Evolutionary conservation across 2,797 vertebrate genomes (phyloP).

Genomic region (Scarus forsteni): DNA sequence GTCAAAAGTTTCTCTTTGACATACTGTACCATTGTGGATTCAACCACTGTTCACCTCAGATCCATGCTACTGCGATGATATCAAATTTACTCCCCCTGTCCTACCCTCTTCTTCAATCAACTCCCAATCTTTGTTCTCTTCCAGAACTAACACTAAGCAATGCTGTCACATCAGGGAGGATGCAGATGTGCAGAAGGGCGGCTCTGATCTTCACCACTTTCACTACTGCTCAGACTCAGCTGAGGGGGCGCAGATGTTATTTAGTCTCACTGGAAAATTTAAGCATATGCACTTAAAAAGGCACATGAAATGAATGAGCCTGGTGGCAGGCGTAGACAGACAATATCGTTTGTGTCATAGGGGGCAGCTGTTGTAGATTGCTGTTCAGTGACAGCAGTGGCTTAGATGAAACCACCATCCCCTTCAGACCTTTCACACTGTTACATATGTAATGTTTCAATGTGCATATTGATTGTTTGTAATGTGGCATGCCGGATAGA

Average conservation of each 20-base stretch:
- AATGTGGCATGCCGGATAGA: too few relatives aligned
- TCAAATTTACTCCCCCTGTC: constrained; percentile 16
- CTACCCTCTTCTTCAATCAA: constrained; percentile 1
- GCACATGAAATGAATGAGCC: not conserved
- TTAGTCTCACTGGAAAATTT: too few relatives aligned
- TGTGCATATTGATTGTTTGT: too few relatives aligned
- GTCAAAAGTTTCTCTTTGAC: constrained; percentile 22
- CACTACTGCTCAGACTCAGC: too few relatives aligned
- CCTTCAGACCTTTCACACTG: too few relatives aligned
- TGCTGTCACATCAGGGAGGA: not conserved
- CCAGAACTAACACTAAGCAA: constrained; percentile 16
- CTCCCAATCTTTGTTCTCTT: constrained; percentile 17
- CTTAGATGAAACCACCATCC: too few relatives aligned
- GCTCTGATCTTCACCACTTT: constrained; percentile 26
- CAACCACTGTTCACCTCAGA: constrained; percentile 5
- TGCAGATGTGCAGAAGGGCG: not conserved
- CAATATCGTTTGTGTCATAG: too few relatives aligned
- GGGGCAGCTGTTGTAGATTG: too few relatives aligned
- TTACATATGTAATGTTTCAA: too few relatives aligned
- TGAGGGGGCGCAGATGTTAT: too few relatives aligned
- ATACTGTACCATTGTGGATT: constrained; percentile 7
- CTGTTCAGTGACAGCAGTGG: too few relatives aligned
- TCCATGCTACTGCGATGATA: constrained; percentile 6
- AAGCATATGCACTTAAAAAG: too few relatives aligned
- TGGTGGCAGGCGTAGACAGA: not conserved